Evolutionary conservation across 2,888 invertebrate genomes (phyloP), one percentile per base, ranked within the genome.

Genomic region (Tetanocera ferruginea): DNA sequence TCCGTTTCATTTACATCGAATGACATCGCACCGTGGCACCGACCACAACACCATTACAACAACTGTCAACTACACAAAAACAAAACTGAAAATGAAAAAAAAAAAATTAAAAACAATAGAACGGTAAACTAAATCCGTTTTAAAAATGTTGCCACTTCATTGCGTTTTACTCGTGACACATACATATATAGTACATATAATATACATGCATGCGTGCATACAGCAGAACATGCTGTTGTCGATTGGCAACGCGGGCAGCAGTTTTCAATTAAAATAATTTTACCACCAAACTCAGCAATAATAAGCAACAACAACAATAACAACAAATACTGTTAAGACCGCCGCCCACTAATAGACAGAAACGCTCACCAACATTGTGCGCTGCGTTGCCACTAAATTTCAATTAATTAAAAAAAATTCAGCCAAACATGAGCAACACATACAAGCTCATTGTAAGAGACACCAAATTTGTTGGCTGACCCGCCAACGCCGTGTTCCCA

Each of bases 401-500:
- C 49, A 74, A 74, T 74, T 74, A 74, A 74, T 51, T 62, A 31
- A 49, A 49, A 72, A 31, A 51, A 74, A 23, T 23, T 17, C 25
- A 25, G 9, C 49, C 69, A 51, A 49, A 69, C 69, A 72, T 43
- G 43, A 14, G 19, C 17, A 60, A 43, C 51, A 28, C 62, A n/a
- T 23, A 23, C 25, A 73, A n/a, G 17, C 74, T n/a, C 71, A 67
- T 55, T n/a, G 34, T 6, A 14, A 28, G 55, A 52, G 71, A 71
- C 71, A 71, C 55, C 71, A 55, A 55, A 78, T 66, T 67, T 78
- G 77, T 76, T 77, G 76, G 82, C 84, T 85, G 87, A 87, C 87
- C 87, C 88, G 88, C 88, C 88, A 88, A 87, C 88, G 86, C 86
- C 85, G 85, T 88, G 87, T 88, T 84, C 82, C 83, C 79, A 82